phyloP scores from a whole-genome alignment of 2,888 invertebrate genomes.

The Troides helena region DNA sequence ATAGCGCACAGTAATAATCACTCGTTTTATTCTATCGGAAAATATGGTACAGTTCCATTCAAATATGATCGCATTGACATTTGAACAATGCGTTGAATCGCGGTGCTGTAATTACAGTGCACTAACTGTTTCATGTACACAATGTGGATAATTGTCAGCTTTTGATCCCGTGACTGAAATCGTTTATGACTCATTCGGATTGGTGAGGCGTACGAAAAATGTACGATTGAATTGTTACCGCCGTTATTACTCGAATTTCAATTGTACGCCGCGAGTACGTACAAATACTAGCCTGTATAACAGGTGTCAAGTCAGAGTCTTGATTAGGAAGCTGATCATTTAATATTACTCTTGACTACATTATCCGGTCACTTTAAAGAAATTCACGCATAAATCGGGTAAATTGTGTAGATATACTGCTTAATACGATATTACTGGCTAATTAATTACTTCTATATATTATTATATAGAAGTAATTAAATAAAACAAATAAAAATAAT shows the following conservation, averaged over 20 bases:
- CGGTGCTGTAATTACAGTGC: constrained; percentile 64
- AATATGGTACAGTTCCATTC: constrained; percentile 42
- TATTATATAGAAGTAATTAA: no score
- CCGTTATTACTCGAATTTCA: constrained; percentile 19
- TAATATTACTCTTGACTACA: background rate
- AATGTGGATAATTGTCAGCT: constrained; percentile 74
- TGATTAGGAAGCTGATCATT: background rate
- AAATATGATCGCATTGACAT: constrained; percentile 51
- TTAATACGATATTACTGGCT: no score
- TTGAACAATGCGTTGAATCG: constrained; percentile 76
- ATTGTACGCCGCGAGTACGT: background rate
- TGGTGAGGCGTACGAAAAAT: constrained; percentile 47
- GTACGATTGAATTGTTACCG: constrained; percentile 25
- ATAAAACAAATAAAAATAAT: no score
- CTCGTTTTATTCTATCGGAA: constrained; percentile 37
- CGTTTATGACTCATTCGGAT: constrained; percentile 60
- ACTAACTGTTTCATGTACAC: constrained; percentile 67
- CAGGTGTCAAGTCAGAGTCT: no score
- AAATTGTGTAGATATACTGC: background rate
- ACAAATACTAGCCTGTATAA: background rate
- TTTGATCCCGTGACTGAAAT: constrained; percentile 66
- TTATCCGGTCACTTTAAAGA: background rate
- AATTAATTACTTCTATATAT: no score
- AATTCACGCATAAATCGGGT: background rate
- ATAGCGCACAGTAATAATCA: constrained; percentile 36